phyloP scores from a whole-genome alignment of 2,888 invertebrate species.

The Nasonia oneida region DNA sequence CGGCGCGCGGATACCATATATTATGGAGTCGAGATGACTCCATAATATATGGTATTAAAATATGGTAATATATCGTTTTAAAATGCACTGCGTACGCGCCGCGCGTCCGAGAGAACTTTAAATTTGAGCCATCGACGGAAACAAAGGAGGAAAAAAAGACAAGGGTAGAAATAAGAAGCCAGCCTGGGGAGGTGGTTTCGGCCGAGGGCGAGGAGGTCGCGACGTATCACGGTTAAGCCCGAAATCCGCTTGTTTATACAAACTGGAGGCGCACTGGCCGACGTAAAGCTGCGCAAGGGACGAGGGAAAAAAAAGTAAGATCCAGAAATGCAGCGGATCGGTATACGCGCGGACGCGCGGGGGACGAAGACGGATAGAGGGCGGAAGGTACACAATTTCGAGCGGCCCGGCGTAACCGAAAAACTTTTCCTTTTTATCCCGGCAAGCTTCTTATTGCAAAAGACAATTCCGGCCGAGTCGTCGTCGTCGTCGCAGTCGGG shows the following conservation, averaged over 20 bases:
- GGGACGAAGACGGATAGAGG: slow-evolving; percentile 47
- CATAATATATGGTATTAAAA: too few relatives aligned
- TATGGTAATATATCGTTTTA: too few relatives aligned
- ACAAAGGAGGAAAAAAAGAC: not conserved
- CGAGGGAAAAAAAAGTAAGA: not conserved
- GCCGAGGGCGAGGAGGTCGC: slow-evolving; percentile 33
- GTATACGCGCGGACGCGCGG: not conserved
- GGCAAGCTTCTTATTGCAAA: slow-evolving; percentile 75
- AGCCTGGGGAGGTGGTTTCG: not conserved
- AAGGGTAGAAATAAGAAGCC: not conserved
- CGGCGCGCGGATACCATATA: not conserved
- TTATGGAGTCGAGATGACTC: not conserved
- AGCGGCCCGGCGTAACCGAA: slow-evolving; percentile 69
- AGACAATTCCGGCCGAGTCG: slow-evolving; percentile 73
- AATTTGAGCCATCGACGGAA: not conserved
- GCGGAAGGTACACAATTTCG: slow-evolving; percentile 71
- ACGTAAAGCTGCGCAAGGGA: slow-evolving; percentile 48
- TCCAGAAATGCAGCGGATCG: slow-evolving; percentile 30
- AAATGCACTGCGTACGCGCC: not conserved
- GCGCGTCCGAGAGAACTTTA: not conserved
- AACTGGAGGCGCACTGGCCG: slow-evolving; percentile 66
- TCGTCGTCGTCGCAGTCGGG: slow-evolving; percentile 40
- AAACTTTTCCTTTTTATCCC: slow-evolving; percentile 74
- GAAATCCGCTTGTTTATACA: slow-evolving; percentile 76
- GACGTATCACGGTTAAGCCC: slow-evolving; percentile 66